A percentile compares a stretch with the other conserved stretches of the same genome.
These are phyloP conservation scores for Rhimphoctona megacephalus DNA, from an alignment of 2,888 invertebrate species.

Conservation along the genomic window DNA sequence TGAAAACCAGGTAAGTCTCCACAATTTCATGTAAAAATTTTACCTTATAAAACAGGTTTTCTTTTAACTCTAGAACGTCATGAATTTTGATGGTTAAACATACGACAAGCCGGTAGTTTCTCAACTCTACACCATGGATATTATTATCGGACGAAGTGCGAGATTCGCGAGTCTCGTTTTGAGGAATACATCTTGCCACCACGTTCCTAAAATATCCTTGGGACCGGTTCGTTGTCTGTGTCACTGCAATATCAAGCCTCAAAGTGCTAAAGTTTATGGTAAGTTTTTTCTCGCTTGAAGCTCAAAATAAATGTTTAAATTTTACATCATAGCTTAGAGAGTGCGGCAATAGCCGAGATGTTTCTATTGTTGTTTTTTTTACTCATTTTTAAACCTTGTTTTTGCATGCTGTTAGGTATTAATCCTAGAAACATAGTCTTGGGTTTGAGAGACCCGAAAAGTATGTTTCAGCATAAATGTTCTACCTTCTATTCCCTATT, in stretches of 20 bases:
- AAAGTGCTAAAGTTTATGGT: slow-evolving; percentile 63
- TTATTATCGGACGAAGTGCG: slow-evolving; percentile 72
- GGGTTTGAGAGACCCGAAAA: neutral
- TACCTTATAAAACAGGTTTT: neutral
- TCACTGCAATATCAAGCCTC: slow-evolving; percentile 65
- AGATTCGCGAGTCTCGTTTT: slow-evolving; percentile 66
- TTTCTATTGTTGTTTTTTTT: neutral
- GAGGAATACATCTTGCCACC: slow-evolving; percentile 57
- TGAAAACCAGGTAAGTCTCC: neutral
- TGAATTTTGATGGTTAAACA: slow-evolving; percentile 63
- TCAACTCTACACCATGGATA: slow-evolving; percentile 72
- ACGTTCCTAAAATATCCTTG: slow-evolving; percentile 63
- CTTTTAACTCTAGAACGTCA: slow-evolving; percentile 20
- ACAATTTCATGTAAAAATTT: neutral
- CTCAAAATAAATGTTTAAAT: neutral
- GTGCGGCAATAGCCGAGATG: no score
- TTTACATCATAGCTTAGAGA: no score
- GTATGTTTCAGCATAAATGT: no score
- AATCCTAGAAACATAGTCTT: neutral
- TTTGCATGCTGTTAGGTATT: neutral
- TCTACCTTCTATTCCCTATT: no score
- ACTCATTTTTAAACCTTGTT: neutral
- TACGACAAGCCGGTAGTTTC: slow-evolving; percentile 31
- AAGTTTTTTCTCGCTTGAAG: slow-evolving; percentile 4
- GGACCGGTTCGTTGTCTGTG: slow-evolving; percentile 68